A percentile compares a stretch with the other conserved stretches of the same genome.
Conservation (phyloP, 2,888 invertebrate genomes). For the Caenorhabditis imperialis region DNA sequence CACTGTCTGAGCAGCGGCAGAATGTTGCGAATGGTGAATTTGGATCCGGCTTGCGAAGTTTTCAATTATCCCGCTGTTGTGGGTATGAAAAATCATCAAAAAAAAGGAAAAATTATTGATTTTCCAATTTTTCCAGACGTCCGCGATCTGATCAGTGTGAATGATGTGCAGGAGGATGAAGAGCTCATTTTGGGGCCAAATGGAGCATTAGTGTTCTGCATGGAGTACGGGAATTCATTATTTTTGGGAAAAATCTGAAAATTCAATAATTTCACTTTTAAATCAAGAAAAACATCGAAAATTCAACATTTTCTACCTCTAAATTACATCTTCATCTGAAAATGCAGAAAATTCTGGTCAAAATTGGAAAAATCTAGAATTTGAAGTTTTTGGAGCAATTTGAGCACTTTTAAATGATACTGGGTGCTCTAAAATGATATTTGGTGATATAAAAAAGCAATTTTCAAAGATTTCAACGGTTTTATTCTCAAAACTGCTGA, state of each 20-base stretch:
- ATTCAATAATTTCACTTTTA: too few species aligned
- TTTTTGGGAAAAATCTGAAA: too few species aligned
- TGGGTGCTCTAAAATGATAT: too few species aligned
- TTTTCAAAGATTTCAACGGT: not conserved
- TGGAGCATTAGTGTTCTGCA: conserved; percentile 84
- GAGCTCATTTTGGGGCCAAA: conserved; percentile 95
- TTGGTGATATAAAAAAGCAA: not conserved
- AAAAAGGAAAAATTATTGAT: not conserved
- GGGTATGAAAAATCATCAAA: conserved; percentile 73
- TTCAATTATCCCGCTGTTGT: conserved; percentile 91
- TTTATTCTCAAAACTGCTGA: not conserved
- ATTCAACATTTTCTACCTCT: not conserved
- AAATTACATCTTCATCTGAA: conserved; percentile 1
- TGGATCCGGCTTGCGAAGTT: conserved; percentile 97
- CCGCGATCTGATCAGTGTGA: conserved; percentile 87
- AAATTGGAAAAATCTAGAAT: not conserved
- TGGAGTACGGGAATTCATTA: conserved; percentile 77
- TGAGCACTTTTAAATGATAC: too few species aligned
- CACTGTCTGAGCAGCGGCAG: conserved; percentile 85
- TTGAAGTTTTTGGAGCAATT: too few species aligned
- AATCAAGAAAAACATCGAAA: not conserved
- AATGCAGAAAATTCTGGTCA: not conserved
- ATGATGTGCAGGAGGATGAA: conserved; percentile 97
- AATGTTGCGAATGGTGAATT: conserved; percentile 87
- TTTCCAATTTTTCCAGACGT: conserved; percentile 83